Base-by-base conservation (phyloP, 1,140 invertebrate species). In the Cheumatopsyche charites region DNA sequence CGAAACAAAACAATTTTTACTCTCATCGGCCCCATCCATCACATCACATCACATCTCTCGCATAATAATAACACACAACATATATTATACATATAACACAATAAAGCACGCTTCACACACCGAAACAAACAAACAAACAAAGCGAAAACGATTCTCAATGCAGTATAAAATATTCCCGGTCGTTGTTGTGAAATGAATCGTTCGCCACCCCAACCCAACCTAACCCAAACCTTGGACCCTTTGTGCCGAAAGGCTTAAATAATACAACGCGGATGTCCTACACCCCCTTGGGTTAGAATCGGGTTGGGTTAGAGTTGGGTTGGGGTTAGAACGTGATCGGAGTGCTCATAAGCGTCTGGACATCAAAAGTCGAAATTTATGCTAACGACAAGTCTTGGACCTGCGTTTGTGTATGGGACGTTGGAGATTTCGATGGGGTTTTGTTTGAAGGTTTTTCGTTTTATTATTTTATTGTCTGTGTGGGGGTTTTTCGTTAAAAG, bases 181-280 rank as follows among this genome's bases (percentile, higher is more conserved):
- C 19, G 19, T 52, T 52, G 47, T 52, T 52, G 47, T 52, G 19
- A 52, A 52, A 52, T 17, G 47, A 17, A 52, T 52, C 47, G 47
- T 52, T 52, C 7, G 12, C 2, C 45, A 17, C 12, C 12, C 15
- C 15, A 3, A 13, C 13, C 15, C 15, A 4, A 47, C 12, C 45
- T 2, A 4, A 6, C 12, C 45, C 45, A 17, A n/a, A n/a, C n/a
- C n/a, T 47, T 13, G 45, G 12, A 13, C 15, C 45, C 12, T 36
- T 47, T 19, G 47, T 19, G 19, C 5, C 47, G 47, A 52, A 52
- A 52, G 47, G 47, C 19, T 52, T 52, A 52, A 52, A 52, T 52
- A 52, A 52, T 52, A 52, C 13, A 52, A 52, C 19, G 19, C 47
- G 47, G 29, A 36, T 36, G 29, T 9, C 29, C n/a, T n/a, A n/a